A percentile compares a stretch with the other conserved stretches of the same genome.
Conservation (phyloP, 1,140 invertebrate genomes). For the Zaprionus nigranus region DNA sequence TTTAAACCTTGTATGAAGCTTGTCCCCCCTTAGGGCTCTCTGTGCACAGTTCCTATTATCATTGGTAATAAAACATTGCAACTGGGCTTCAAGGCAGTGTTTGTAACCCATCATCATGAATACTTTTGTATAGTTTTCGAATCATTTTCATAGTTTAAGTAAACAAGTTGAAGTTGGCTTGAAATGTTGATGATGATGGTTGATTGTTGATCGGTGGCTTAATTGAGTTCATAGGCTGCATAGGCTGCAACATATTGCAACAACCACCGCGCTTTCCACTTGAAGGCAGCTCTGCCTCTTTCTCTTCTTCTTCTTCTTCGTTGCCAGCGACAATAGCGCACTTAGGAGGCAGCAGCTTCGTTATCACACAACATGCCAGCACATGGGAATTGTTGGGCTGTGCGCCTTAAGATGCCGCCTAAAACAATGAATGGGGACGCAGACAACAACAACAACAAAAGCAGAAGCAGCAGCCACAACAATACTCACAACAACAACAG, state of each 20-base stretch:
- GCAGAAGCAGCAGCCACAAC: slow-evolving; percentile 28
- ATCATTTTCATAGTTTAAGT: slow-evolving; percentile 39
- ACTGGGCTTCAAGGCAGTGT: slow-evolving; percentile 18
- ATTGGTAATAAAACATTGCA: slow-evolving; percentile 65
- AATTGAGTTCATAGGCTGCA: slow-evolving; percentile 74
- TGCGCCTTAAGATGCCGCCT: slow-evolving; percentile 43
- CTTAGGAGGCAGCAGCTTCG: slow-evolving; percentile 60
- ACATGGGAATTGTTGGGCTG: slow-evolving; percentile 73
- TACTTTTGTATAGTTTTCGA: slow-evolving; percentile 33
- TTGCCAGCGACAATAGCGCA: slow-evolving; percentile 58
- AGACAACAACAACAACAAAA: slow-evolving; percentile 27
- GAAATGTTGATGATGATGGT: neutral
- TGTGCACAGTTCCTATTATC: slow-evolving; percentile 64
- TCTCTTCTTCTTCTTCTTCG: neutral
- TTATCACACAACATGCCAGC: slow-evolving; percentile 80
- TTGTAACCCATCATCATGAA: slow-evolving; percentile 41
- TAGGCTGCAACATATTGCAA: slow-evolving; percentile 44
- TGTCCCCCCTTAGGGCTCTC: neutral
- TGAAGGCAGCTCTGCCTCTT: slow-evolving; percentile 1
- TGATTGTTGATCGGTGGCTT: slow-evolving; percentile 37
- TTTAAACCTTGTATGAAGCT: slow-evolving; percentile 38
- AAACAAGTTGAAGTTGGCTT: slow-evolving; percentile 47
- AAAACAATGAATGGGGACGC: slow-evolving; percentile 70
- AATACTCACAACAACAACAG: slow-evolving; percentile 25
- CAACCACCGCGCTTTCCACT: slow-evolving; percentile 1